These are phyloP conservation scores for Chaenodraco wilsoni DNA, from an alignment of 2,797 vertebrate genomes.

Conservation along the genomic window DNA sequence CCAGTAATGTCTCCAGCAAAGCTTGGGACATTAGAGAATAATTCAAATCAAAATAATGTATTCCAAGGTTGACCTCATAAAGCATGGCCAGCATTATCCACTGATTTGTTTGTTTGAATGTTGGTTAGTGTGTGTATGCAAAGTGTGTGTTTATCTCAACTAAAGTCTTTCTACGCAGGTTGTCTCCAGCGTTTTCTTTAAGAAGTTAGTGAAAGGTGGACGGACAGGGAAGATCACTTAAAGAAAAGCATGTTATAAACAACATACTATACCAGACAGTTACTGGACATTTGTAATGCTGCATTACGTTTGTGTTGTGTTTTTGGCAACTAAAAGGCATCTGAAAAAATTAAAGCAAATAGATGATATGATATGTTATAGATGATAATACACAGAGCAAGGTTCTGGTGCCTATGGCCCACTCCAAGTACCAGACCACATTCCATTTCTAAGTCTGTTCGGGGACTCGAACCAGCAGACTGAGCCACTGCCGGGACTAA, in stretches of 20 bases:
- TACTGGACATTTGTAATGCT: too few relatives aligned
- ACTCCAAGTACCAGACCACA: too few relatives aligned
- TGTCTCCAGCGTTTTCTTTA: too few relatives aligned
- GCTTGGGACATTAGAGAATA: conserved; percentile 47
- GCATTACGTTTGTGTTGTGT: not conserved
- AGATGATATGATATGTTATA: too few relatives aligned
- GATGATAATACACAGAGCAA: too few relatives aligned
- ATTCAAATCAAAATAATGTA: conserved; percentile 63
- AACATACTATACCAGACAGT: not conserved
- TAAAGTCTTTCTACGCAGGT: not conserved
- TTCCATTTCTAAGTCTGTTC: too few relatives aligned
- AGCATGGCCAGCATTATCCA: conserved; percentile 36
- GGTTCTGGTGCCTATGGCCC: too few relatives aligned
- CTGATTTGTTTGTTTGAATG: conserved; percentile 37
- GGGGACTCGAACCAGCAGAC: too few relatives aligned
- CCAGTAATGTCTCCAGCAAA: conserved; percentile 46
- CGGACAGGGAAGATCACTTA: not conserved
- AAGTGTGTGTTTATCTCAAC: not conserved
- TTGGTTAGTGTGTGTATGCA: not conserved
- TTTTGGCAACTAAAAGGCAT: not conserved
- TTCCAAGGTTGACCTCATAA: conserved; percentile 49
- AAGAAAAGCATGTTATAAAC: not conserved
- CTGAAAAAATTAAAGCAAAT: too few relatives aligned
- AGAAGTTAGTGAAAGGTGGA: not conserved
- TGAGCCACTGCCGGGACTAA: too few relatives aligned